A percentile compares a stretch with the other conserved stretches of the same genome.
These are phyloP conservation scores for Apostichopus leukothele DNA, from an alignment of 53 echinoderm and acorn worm species.

Conservation along the genomic window DNA sequence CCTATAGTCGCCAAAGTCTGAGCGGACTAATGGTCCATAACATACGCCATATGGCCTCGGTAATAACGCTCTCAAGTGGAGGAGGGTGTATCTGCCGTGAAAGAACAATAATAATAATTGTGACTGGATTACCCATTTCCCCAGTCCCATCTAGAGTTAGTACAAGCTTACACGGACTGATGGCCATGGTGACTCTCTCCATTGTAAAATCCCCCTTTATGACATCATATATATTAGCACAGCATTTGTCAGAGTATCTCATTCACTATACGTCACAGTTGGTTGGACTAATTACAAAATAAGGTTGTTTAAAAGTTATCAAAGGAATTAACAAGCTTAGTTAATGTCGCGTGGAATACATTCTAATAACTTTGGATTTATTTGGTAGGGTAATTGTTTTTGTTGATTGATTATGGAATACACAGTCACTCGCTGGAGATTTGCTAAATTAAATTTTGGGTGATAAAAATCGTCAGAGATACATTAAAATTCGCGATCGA, in stretches of 20 bases:
- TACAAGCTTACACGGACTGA: slow-evolving; percentile 21
- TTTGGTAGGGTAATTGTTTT: slow-evolving; percentile 5
- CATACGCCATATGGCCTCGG: slow-evolving; percentile 38
- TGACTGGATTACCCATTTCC: neutral
- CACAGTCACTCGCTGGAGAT: neutral
- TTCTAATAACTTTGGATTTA: slow-evolving; percentile 5
- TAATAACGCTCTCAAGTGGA: slow-evolving; percentile 4
- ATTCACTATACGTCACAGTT: slow-evolving; percentile 9
- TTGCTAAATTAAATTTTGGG: neutral
- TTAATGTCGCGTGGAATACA: slow-evolving; percentile 15
- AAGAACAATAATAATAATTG: neutral
- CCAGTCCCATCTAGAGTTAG: neutral
- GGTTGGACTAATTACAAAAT: neutral
- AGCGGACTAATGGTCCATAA: slow-evolving; percentile 30
- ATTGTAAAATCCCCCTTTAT: neutral
- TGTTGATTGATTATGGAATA: slow-evolving; percentile 18
- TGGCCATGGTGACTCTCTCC: slow-evolving; percentile 10
- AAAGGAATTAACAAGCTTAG: neutral
- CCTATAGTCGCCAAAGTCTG: neutral
- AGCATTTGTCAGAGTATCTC: neutral
- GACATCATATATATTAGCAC: neutral
- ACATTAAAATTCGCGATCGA: no score
- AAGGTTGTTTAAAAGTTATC: slow-evolving; percentile 1
- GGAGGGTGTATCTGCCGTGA: neutral
- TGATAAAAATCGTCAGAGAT: neutral